A percentile compares a stretch with the other conserved stretches of the same genome.
Conservation (phyloP, 2,797 vertebrate genomes). For the Crypturellus tataupa region DNA sequence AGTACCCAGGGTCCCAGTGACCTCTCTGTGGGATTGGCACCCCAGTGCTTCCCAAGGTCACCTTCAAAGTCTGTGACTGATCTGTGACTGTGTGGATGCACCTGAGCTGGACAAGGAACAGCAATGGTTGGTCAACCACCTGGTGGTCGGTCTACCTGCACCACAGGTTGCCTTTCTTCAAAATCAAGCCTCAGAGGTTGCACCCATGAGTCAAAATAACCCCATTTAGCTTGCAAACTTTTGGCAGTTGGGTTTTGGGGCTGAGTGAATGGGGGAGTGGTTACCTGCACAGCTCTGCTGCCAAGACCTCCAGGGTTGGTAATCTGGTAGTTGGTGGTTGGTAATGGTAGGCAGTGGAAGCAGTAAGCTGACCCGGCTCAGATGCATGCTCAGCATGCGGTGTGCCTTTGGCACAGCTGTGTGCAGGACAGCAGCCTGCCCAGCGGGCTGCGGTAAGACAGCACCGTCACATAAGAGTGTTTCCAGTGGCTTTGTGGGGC, state of each 20-base stretch:
- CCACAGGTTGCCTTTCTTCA: not conserved
- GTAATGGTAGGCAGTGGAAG: not conserved
- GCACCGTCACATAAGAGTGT: not conserved
- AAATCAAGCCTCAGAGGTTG: not conserved
- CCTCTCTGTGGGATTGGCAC: not conserved
- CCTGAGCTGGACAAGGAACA: not conserved
- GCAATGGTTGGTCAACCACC: not conserved
- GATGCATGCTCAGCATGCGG: accelerated
- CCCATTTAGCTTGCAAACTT: not conserved
- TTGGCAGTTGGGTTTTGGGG: not conserved
- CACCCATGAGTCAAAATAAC: not conserved
- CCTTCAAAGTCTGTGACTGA: not conserved
- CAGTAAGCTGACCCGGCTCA: not conserved
- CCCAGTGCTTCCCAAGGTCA: not conserved
- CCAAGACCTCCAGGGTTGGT: not conserved
- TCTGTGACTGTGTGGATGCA: not conserved
- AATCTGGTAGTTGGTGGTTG: not conserved
- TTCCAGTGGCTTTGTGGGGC: not conserved
- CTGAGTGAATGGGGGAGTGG: not conserved
- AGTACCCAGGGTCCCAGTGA: accelerated
- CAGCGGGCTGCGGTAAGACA: not conserved
- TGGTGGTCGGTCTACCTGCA: not conserved
- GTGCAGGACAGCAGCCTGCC: not conserved
- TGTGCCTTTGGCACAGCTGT: accelerated
- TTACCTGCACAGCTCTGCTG: not conserved